Base-by-base conservation (phyloP, 2,113 vertebrate species). In the Octodon degus region DNA sequence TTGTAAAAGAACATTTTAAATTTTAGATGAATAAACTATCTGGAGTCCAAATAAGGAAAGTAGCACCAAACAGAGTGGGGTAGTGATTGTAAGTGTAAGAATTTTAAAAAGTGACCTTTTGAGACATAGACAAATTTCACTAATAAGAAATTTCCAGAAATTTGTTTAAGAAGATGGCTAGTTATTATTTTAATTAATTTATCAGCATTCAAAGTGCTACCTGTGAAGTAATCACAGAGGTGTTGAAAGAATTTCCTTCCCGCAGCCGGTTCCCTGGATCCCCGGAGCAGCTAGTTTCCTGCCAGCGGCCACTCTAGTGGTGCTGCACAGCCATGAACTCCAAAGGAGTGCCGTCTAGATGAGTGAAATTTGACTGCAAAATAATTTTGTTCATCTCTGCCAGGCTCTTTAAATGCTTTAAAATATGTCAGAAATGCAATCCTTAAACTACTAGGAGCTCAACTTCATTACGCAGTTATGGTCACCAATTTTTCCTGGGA, bases 401-500 rank as follows among this genome's bases (percentile, higher is more conserved):
- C 47, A 92, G 88, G 58, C 88, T 79, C 53, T 1, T 20, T 20
- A 25, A 88, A 90, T 70, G 43, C 84, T 55, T 65, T 95, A 37
- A 90, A 93, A 85, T 70, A 82, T 86, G 79, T 89, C 77, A 74
- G 86, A 67, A 93, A 90, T n/a, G 16, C 40, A 95, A 30, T 84
- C 24, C 65, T 77, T 74, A 72, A 94, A 76, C 84, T 92, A 12
- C 83, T 80, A 70, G 60, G 40, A 94, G 47, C 86, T 96, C 55
- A 11, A 67, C 86, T 93, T 97, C 89, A 90, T 94, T 93, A 94
- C 63, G 63, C 22, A 63, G 79, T 95, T 85, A 92, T 40, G 92
- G 83, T 87, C 96, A 84, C 91, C 68, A 67, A 3, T 94, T 93
- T 93, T 93, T 93, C 84, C 91, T 70, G 84, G 43, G 58, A 94